Evolutionary conservation across 2,113 vertebrate species (phyloP).

Genomic region (Origma solitaria): DNA sequence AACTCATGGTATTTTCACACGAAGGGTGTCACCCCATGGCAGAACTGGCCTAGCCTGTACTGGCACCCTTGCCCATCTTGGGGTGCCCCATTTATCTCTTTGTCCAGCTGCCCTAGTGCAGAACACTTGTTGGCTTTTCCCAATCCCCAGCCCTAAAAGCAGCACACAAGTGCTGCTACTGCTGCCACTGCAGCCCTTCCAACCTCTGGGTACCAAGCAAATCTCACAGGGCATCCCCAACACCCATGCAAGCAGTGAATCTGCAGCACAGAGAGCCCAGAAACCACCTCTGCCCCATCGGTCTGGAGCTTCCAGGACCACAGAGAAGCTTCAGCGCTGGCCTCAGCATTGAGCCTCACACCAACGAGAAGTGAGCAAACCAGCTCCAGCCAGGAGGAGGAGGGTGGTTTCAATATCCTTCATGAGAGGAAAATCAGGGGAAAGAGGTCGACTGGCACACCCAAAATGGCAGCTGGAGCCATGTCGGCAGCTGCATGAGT

Average conservation of each 20-base stretch:
- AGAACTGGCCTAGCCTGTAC: neutral
- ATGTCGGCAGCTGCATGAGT: neutral
- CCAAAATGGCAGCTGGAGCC: neutral
- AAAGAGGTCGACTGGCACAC: neutral
- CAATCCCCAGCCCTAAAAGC: neutral
- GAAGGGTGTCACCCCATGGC: accelerated
- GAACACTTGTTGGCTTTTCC: neutral
- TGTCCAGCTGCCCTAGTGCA: accelerated
- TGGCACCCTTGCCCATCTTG: neutral
- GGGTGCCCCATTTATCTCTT: neutral
- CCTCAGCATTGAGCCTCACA: neutral
- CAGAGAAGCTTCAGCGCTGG: neutral
- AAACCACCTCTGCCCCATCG: neutral
- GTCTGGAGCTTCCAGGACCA: neutral
- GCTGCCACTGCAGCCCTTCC: too few species aligned
- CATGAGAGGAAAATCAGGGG: neutral
- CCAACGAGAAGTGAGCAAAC: accelerated
- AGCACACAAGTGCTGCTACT: neutral
- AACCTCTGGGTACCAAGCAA: neutral
- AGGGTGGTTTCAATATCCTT: neutral
- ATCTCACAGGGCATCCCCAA: neutral
- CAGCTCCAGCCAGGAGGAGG: neutral
- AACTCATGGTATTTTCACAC: accelerated
- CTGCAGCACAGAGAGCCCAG: neutral
- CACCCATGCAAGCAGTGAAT: accelerated